phyloP scores from a whole-genome alignment of 2,797 vertebrate genomes.

The Manis crassicaudata region DNA sequence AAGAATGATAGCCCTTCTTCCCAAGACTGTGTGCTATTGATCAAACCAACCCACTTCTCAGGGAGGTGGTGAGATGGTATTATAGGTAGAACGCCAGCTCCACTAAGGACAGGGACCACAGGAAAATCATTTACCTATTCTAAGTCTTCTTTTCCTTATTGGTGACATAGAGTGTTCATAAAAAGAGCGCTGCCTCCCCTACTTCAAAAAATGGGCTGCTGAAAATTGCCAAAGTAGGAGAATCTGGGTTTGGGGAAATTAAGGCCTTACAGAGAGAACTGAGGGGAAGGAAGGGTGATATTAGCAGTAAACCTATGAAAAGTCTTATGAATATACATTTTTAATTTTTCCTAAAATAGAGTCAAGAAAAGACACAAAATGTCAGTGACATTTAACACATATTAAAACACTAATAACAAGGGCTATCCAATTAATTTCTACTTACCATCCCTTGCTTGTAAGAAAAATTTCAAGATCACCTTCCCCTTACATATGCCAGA shows the following conservation, averaged over 20 bases:
- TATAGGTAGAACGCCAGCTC: neutral
- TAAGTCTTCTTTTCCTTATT: neutral
- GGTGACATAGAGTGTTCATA: neutral
- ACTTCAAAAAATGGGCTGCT: neutral
- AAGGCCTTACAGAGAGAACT: neutral
- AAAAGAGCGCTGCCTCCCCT: neutral
- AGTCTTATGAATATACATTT: neutral
- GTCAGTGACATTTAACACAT: conserved; percentile 14
- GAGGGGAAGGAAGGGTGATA: neutral
- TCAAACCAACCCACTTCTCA: neutral
- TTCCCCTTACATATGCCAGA: neutral
- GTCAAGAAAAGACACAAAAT: conserved; percentile 17
- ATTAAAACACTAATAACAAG: conserved; percentile 44
- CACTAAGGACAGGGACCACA: neutral
- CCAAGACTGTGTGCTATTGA: neutral
- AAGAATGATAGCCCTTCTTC: neutral
- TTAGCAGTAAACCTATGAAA: neutral
- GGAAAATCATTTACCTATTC: neutral
- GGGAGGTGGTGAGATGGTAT: neutral
- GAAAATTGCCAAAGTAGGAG: neutral
- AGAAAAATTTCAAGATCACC: neutral
- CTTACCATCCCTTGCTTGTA: conserved; percentile 32
- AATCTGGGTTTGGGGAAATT: neutral
- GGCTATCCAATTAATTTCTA: conserved; percentile 46
- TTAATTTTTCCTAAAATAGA: conserved; percentile 42